Percentiles rank a stretch among this genome's conserved stretches.
These are phyloP conservation scores for Nomada ruficornis DNA, from an alignment of 2,888 invertebrate genomes.

Conservation along the genomic window DNA sequence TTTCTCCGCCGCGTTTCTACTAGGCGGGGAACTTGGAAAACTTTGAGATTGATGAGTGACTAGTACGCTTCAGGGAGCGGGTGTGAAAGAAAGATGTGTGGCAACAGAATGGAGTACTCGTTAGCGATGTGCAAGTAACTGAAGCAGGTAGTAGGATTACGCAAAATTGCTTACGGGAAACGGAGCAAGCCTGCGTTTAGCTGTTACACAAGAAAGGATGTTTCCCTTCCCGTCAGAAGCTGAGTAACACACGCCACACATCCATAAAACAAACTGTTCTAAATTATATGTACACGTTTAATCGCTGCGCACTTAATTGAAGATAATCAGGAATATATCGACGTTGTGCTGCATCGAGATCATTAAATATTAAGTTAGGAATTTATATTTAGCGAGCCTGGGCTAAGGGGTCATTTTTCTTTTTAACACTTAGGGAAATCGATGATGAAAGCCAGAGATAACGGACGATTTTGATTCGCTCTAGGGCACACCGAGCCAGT, in stretches of 20 bases:
- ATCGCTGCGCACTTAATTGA: too few relatives aligned
- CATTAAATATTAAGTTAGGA: too few relatives aligned
- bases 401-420: too few relatives aligned
- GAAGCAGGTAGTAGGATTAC: conserved; percentile 69
- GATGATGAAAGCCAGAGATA: conserved; percentile 38
- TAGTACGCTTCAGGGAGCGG: neutral
- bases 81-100: conserved; percentile 34
- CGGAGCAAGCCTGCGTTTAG: conserved; percentile 73
- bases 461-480: conserved; percentile 21
- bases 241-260: conserved; percentile 1
- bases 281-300: neutral
- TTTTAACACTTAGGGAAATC: neutral
- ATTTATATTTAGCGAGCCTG: too few relatives aligned
- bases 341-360: neutral
- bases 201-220: conserved; percentile 71
- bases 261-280: neutral
- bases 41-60: conserved; percentile 7
- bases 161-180: conserved; percentile 80
- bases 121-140: conserved; percentile 55
- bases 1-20: neutral
- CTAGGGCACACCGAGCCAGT: neutral
- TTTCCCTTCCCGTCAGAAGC: conserved; percentile 46
- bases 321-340: neutral
- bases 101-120: conserved; percentile 51
- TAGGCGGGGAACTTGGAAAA: neutral